Conservation (phyloP, 2,797 vertebrate species). For the Manis pentadactyla region DNA sequence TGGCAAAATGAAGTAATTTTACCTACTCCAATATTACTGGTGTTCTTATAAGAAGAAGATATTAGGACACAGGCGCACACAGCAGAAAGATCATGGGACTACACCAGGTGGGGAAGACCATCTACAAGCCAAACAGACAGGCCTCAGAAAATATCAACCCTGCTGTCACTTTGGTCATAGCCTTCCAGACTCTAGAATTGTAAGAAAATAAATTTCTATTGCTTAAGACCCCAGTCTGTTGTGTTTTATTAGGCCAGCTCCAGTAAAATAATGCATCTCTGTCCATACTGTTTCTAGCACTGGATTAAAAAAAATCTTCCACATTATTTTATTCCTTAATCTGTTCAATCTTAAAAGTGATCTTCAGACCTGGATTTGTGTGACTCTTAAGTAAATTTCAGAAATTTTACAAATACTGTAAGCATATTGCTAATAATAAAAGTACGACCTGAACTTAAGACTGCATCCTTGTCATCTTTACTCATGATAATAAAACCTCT, state of each 20-base stretch:
- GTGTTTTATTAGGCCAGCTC: background rate
- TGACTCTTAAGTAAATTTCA: background rate
- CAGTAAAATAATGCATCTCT: background rate
- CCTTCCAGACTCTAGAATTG: background rate
- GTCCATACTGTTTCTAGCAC: background rate
- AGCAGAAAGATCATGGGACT: background rate
- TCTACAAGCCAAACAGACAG: background rate
- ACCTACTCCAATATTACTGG: background rate
- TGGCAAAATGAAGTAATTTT: background rate
- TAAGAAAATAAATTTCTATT: background rate
- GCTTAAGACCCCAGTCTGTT: background rate
- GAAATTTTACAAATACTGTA: background rate
- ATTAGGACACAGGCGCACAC: background rate
- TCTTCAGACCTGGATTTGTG: background rate
- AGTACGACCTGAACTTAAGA: background rate
- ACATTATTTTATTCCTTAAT: background rate
- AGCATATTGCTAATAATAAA: background rate
- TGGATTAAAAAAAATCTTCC: background rate
- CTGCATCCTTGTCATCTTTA: background rate
- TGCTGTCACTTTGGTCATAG: no score
- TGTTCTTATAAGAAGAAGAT: background rate
- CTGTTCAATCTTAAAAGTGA: background rate
- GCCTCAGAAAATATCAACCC: background rate
- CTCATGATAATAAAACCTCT: background rate
- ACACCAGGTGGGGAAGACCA: background rate